Evolutionary conservation across 2,888 invertebrate genomes (phyloP), one percentile per base, ranked within the genome.

Genomic region (Drosophila incognita): DNA sequence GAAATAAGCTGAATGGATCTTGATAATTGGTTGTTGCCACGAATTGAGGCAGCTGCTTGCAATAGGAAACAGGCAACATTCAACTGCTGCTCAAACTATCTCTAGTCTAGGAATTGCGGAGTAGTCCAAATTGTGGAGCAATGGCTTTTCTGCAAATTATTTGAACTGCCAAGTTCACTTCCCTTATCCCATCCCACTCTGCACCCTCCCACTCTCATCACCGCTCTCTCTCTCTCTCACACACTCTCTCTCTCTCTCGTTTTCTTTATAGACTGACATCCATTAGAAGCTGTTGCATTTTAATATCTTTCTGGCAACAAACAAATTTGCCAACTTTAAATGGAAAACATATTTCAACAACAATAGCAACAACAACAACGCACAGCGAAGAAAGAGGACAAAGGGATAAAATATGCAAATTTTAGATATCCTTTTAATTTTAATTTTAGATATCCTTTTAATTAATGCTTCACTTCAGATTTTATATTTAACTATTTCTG

Each of bases 281-380:
- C 75, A 78, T 74, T 70, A 65, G 75, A 56, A 69, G 79, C 59
- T 61, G 65, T 72, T 79, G 78, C 62, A 75, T 79, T 79, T 79
- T 75, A 79, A 79, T 71, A 79, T 79, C 67, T 65, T 72, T 68
- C 59, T 71, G 79, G 79, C 71, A 74, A 79, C 33, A 33, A 82
- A 79, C 79, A 69, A 77, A 69, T 77, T 77, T 76, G 65, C 61
- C 74, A 85, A 85, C 74, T 88, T 85, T 86, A 82, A 85, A 86
- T 86, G 83, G 78, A 83, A 85, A 86, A 78, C 88, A 88, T 85
- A 86, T 85, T 87, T 83, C 54, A 61, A 58, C 80, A 75, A 74
- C 71, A 82, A 59, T 49, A 46, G 29, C 57, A 59, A 38, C 36
- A 64, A 48, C 29, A 38, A 58, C 18, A 18, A 36, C 29, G 4